Percentiles rank a stretch among this genome's conserved stretches.
phyloP scores from a whole-genome alignment of 2,113 vertebrate genomes.

The Phaethon lepturus region DNA sequence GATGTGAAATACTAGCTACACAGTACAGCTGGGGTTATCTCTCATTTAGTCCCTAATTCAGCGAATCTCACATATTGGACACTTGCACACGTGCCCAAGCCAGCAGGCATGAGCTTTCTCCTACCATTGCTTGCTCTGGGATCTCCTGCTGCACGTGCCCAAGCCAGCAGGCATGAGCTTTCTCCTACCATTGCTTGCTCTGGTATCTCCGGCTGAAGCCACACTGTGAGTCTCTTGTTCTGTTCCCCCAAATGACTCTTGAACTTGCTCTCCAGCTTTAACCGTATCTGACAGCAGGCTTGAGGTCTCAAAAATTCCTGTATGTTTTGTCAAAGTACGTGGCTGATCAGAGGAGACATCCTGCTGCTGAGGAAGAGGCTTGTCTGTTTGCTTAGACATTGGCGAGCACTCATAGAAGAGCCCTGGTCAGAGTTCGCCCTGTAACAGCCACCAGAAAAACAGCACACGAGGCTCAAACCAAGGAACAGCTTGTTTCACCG shows the following conservation, averaged over 20 bases:
- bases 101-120: accelerated
- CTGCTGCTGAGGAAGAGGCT: neutral
- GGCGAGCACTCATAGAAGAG: neutral
- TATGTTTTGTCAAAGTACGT: neutral
- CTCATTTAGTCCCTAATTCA: neutral
- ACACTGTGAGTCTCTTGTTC: neutral
- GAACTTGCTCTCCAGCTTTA: neutral
- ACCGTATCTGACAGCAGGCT: neutral
- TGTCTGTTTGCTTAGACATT: neutral
- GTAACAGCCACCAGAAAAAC: neutral
- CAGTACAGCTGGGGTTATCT: neutral
- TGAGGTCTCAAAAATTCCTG: neutral
- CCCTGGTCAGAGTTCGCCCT: neutral
- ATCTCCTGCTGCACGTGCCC: neutral
- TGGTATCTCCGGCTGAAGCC: neutral
- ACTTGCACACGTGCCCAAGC: neutral
- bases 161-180: accelerated
- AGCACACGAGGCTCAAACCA: neutral
- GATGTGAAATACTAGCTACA: neutral
- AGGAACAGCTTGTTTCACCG: neutral
- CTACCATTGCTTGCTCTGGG: neutral
- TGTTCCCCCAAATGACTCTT: neutral
- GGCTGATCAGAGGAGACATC: neutral
- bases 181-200: neutral
- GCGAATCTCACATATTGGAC: neutral